A percentile compares a stretch with the other conserved stretches of the same genome.
Conservation (phyloP, 2,797 vertebrate genomes). For the Alosa sapidissima region DNA sequence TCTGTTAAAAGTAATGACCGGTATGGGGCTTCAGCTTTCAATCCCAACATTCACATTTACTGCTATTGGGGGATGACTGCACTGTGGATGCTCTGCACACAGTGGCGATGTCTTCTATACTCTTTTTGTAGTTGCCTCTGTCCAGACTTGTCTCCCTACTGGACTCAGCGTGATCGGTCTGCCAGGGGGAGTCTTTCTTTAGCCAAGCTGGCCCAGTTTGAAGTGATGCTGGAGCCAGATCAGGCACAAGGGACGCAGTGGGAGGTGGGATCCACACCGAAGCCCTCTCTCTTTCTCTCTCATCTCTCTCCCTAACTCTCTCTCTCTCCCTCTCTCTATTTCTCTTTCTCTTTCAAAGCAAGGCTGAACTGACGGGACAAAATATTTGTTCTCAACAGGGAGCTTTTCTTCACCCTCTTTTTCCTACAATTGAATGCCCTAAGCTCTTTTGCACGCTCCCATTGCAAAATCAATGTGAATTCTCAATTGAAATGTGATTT, state of each 20-base stretch:
- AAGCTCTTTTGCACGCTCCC: not conserved
- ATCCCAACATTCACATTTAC: not conserved
- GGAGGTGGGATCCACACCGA: not conserved
- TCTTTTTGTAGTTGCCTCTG: not conserved
- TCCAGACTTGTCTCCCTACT: slow-evolving; percentile 4
- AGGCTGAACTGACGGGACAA: not conserved
- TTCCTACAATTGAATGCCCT: not conserved
- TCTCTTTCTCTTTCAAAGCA: too few species aligned
- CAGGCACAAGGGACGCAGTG: not conserved
- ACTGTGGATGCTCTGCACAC: too few species aligned
- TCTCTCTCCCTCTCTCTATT: not conserved
- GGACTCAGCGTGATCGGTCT: not conserved
- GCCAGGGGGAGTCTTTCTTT: not conserved
- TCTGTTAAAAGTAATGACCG: not conserved
- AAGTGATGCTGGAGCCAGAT: not conserved
- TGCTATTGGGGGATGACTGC: not conserved
- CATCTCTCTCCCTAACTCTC: not conserved
- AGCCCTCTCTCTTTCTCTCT: not conserved
- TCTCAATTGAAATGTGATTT: not conserved
- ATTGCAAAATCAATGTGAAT: not conserved
- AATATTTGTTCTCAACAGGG: not conserved
- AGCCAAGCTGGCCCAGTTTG: slow-evolving; percentile 10
- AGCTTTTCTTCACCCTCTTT: not conserved
- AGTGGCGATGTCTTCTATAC: not conserved
- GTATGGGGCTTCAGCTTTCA: not conserved